Conservation (phyloP, 1,140 invertebrate species). For the Muscidifurax raptorellus region DNA sequence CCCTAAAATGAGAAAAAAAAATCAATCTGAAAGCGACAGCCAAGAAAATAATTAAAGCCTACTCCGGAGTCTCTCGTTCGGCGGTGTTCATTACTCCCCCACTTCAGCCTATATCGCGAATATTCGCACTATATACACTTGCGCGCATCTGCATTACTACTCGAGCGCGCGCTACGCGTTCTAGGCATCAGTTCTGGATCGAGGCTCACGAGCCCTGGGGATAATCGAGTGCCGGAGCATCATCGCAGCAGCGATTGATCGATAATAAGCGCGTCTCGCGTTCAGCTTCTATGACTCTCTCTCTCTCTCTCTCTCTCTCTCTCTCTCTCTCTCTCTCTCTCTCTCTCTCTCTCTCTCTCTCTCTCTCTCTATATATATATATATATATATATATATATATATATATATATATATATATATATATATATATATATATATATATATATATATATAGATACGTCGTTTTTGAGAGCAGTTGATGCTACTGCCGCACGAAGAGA, state of each 20-base stretch:
- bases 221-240: slow-evolving; percentile 19
- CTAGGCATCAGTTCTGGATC: neutral
- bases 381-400: too few relatives aligned
- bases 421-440: too few relatives aligned
- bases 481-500: neutral
- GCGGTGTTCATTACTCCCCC: neutral
- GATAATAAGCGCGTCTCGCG: slow-evolving; percentile 30
- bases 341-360: too few relatives aligned
- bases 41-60: neutral
- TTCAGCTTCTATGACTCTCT: neutral
- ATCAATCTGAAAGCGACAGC: neutral
- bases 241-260: slow-evolving; percentile 15
- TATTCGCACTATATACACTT: slow-evolving; percentile 30
- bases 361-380: too few relatives aligned
- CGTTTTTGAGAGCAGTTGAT: neutral
- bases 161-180: neutral
- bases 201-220: slow-evolving; percentile 8
- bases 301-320: neutral
- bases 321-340: too few relatives aligned
- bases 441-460: neutral
- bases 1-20: neutral
- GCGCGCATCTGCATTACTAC: slow-evolving; percentile 23
- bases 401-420: too few relatives aligned
- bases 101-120: neutral
- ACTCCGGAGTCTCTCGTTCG: neutral